These are phyloP conservation scores for Nannoperca australis DNA, from an alignment of 2,797 vertebrate genomes.

Conservation along the genomic window DNA sequence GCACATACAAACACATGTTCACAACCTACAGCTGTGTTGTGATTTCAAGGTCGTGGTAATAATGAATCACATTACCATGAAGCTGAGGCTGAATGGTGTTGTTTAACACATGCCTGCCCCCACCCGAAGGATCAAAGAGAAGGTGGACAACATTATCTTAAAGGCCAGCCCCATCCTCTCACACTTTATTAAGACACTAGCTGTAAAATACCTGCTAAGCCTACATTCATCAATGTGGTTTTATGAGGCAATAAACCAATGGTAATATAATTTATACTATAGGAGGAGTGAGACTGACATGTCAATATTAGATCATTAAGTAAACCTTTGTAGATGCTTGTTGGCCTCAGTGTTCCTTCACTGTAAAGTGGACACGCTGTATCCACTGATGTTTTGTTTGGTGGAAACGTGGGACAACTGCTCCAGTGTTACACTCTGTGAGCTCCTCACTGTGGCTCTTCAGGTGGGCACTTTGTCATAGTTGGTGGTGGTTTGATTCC, in stretches of 20 bases:
- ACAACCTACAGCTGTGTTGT: conserved; percentile 3
- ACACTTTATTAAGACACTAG: conserved; percentile 47
- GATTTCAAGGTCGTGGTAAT: conserved; percentile 38
- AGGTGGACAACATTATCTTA: conserved; percentile 58
- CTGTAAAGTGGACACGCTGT: not conserved
- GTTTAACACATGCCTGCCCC: conserved; percentile 8
- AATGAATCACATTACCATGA: conserved; percentile 55
- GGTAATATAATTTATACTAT: conserved; percentile 9
- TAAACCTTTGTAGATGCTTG: conserved; percentile 20
- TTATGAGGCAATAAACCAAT: conserved; percentile 48
- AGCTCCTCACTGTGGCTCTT: conserved; percentile 23
- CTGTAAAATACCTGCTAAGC: conserved; percentile 41
- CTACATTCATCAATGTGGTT: conserved; percentile 53
- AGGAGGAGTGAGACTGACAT: conserved; percentile 31
- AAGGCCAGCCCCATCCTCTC: conserved; percentile 46
- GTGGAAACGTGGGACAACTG: conserved; percentile 1
- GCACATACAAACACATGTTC: not conserved
- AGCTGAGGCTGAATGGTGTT: conserved; percentile 36
- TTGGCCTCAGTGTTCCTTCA: not conserved
- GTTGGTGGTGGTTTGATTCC: not conserved
- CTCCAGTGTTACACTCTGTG: not conserved
- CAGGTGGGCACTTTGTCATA: conserved; percentile 18
- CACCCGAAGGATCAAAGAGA: conserved; percentile 42
- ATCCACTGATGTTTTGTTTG: not conserved
- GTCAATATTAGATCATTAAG: conserved; percentile 21